Percentiles rank a stretch among this genome's conserved stretches.
phyloP scores from a whole-genome alignment of 2,888 invertebrate species.

The Galerucella pusilla region DNA sequence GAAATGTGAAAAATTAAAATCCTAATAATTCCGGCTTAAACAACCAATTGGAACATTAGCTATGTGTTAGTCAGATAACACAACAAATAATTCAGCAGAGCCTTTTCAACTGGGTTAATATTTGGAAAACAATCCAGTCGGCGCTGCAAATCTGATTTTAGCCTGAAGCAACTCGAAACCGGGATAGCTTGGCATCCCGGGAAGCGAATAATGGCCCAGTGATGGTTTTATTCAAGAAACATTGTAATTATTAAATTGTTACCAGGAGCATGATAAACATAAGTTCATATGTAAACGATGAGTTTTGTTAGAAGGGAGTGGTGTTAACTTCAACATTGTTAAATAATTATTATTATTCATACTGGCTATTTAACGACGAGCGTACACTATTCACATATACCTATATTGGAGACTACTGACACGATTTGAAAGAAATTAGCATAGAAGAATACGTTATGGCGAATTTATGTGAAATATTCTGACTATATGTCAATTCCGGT shows the following conservation, averaged over 20 bases:
- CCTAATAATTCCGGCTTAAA: neutral
- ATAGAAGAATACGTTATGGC: too few relatives aligned
- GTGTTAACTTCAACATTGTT: too few relatives aligned
- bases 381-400: too few relatives aligned
- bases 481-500: too few relatives aligned
- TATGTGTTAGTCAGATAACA: neutral
- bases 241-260: neutral
- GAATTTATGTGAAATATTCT: too few relatives aligned
- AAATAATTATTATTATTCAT: too few relatives aligned
- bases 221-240: neutral
- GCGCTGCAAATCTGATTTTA: constrained; percentile 41
- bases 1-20: neutral
- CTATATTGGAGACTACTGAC: too few relatives aligned
- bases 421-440: too few relatives aligned
- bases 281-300: too few relatives aligned
- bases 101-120: constrained; percentile 35
- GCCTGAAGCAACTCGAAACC: constrained; percentile 25
- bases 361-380: too few relatives aligned
- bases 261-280: too few relatives aligned
- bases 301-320: too few relatives aligned
- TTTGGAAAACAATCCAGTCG: constrained; percentile 39
- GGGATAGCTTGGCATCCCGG: constrained; percentile 8
- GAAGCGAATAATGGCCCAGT: neutral
- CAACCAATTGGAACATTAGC: neutral
- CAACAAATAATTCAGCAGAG: constrained; percentile 40